These are phyloP conservation scores for Meteorus sp. DNA, from an alignment of 1,140 invertebrate species.

Conservation along the genomic window DNA sequence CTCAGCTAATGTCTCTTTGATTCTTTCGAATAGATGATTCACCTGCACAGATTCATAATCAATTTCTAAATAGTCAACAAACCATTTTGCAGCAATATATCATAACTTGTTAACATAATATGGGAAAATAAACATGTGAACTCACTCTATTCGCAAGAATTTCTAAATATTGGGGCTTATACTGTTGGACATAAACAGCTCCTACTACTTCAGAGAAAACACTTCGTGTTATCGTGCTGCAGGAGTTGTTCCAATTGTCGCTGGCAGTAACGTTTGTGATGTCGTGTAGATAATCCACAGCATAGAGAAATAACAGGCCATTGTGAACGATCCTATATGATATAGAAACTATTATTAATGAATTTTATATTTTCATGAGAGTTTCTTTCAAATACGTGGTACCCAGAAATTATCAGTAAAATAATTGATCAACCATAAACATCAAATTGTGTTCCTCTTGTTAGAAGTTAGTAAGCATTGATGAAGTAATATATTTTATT, in stretches of 20 bases:
- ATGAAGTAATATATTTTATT: too few relatives aligned
- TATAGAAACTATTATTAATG: slow-evolving; percentile 12
- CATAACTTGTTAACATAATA: not conserved
- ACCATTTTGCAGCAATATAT: slow-evolving; percentile 11
- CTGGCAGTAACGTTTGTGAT: slow-evolving; percentile 54
- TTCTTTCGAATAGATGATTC: slow-evolving; percentile 59
- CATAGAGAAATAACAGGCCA: slow-evolving; percentile 56
- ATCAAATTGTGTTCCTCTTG: too few relatives aligned
- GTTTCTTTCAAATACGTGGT: too few relatives aligned
- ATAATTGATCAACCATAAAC: too few relatives aligned
- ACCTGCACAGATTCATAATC: slow-evolving; percentile 34
- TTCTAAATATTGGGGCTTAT: slow-evolving; percentile 51
- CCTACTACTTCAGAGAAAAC: slow-evolving; percentile 53
- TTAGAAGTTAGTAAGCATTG: too few relatives aligned
- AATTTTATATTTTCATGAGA: not conserved
- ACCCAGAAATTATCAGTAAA: too few relatives aligned
- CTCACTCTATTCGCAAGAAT: slow-evolving; percentile 52
- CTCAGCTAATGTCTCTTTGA: slow-evolving; percentile 64
- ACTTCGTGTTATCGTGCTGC: slow-evolving; percentile 52
- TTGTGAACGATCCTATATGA: slow-evolving; percentile 57
- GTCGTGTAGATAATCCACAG: slow-evolving; percentile 55
- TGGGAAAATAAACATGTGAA: not conserved
- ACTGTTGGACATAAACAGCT: slow-evolving; percentile 58
- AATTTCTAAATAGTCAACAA: not conserved
- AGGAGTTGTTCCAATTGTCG: slow-evolving; percentile 52